Evolutionary conservation across 2,888 invertebrate genomes (phyloP).

Genomic region (Agrilus biguttatus): DNA sequence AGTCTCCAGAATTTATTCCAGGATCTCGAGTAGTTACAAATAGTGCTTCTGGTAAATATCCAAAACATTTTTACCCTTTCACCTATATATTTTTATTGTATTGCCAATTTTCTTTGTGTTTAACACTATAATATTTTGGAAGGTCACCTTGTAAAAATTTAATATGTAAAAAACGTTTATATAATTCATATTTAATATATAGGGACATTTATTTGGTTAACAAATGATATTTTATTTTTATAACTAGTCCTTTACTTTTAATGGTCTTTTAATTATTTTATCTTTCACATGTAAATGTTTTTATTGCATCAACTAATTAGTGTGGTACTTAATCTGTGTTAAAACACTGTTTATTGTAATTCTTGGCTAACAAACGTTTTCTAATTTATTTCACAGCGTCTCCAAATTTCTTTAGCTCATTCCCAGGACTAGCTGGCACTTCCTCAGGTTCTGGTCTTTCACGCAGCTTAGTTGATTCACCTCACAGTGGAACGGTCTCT

Average conservation of each 20-base stretch:
- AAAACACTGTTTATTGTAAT: too few relatives aligned
- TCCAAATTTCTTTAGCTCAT: constrained; percentile 30
- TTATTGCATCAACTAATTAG: too few relatives aligned
- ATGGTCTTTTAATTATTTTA: too few relatives aligned
- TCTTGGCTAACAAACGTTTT: too few relatives aligned
- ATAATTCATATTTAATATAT: too few relatives aligned
- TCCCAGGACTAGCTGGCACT: constrained; percentile 20
- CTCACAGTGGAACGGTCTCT: constrained; percentile 24
- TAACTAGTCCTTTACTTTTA: too few relatives aligned
- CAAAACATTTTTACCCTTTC: too few relatives aligned
- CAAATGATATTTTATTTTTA: too few relatives aligned
- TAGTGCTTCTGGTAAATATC: constrained; percentile 14
- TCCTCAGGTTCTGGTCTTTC: constrained; percentile 14
- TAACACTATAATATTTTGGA: background rate
- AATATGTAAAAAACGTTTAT: too few relatives aligned
- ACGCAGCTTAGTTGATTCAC: constrained; percentile 23
- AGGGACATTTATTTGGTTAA: too few relatives aligned
- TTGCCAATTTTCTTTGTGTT: background rate
- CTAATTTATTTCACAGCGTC: constrained; percentile 15
- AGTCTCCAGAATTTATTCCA: constrained; percentile 40
- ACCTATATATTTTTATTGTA: background rate
- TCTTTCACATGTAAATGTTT: too few relatives aligned
- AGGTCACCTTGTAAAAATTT: background rate
- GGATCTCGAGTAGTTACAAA: constrained; percentile 18
- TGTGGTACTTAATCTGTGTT: too few relatives aligned